Base-by-base conservation (phyloP, 1,140 invertebrate genomes). In the Lepidurus couesii region DNA sequence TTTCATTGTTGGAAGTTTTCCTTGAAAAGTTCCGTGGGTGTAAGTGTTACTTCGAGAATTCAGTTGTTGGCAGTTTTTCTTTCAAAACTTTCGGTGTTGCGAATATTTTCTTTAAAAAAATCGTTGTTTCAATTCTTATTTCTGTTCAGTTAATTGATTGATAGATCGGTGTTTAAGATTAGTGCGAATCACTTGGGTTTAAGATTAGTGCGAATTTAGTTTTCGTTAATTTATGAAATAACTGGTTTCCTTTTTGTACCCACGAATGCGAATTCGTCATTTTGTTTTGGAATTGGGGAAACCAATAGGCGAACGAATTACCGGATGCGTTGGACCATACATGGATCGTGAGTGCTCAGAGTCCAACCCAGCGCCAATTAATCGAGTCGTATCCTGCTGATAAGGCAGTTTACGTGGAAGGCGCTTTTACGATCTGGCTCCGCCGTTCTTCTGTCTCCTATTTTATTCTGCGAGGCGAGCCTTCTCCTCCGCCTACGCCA, bases 291-390 rank as follows among this genome's bases (percentile, higher is more conserved):
- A 74, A 6, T 47, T 77, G 13, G 16, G 13, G 42, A 76, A 42
- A 24, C 42, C 80, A 74, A 74, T 76, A 84, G 82, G 80, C 84
- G 43, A 76, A 78, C 13, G 78, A 92, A 80, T 85, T 96, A 42
- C 86, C 90, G 81, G 92, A 94, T 82, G 89, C 93, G 6, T 83
- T 93, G 9, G 96, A 98, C 80, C 89, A 95, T 82, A 98, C 96
- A 0, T 99, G 96, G 95, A 93, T 99, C 80, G 91, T 97, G 0
- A 96, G 93, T 84, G 93, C 91, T 0, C 95, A 96, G 84, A 94
- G 93, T 86, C 88, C 88, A 43, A 85, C 85, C 7, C 97, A 99
- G 84, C 87, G 88, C 79, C 83, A 90, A 47, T 85, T 99, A 26
- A 83, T 99, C 13, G 82, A 86, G n/a, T 86, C 90, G 79, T 92